These are phyloP conservation scores for Pantelozetes paolii DNA, from an alignment of 2,888 invertebrate genomes.

Conservation along the genomic window DNA sequence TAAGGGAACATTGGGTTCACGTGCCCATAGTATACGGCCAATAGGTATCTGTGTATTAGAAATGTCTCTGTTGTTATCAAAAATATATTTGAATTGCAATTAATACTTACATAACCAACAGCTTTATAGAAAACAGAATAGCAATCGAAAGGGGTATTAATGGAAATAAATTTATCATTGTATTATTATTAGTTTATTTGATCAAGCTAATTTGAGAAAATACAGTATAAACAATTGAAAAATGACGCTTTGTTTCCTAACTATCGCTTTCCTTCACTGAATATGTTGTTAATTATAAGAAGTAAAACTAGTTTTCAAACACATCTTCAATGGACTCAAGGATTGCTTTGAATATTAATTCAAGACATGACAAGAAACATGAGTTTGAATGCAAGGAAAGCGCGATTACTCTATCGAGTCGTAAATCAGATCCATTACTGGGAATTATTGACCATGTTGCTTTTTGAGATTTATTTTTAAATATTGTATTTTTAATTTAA, in stretches of 20 bases:
- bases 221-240: neutral
- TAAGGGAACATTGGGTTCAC: constrained; percentile 11
- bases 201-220: neutral
- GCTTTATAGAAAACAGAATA: neutral
- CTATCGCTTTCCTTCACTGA: too few species aligned
- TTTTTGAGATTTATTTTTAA: too few species aligned
- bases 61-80: too few species aligned
- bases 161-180: constrained; percentile 7
- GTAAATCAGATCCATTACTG: too few species aligned
- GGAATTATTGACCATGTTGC: too few species aligned
- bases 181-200: neutral
- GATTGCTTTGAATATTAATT: too few species aligned
- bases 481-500: too few species aligned
- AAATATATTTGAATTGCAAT: neutral
- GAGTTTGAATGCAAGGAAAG: too few species aligned
- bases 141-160: neutral
- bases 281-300: neutral
- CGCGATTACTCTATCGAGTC: too few species aligned
- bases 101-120: neutral
- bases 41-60: neutral
- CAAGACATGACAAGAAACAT: too few species aligned
- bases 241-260: neutral
- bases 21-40: constrained; percentile 1
- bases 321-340: too few species aligned
- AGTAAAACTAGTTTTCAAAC: neutral